Evolutionary conservation across 2,797 vertebrate species (phyloP), one percentile per base, ranked within the genome.

Genomic region (Tarsius wallacei): DNA sequence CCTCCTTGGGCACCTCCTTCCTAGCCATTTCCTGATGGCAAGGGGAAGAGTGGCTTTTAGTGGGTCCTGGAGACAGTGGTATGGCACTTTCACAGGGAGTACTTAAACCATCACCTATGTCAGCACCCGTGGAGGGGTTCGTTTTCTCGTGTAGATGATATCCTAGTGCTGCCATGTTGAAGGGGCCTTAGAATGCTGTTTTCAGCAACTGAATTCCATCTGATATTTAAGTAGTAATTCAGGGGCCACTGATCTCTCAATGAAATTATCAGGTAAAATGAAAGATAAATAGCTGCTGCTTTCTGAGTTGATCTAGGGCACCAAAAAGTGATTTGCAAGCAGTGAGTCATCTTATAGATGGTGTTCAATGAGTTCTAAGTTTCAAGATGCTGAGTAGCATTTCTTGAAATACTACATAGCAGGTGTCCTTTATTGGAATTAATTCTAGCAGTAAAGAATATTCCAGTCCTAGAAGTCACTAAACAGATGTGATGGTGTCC

Each of bases 391-490:
- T 94, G 55, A 97, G 17, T n/a, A 89, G 31, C 71, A 53, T 96
- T 95, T 96, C 76, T 97, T 76, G 21, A 94, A 89, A 82, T 86
- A 74, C 5, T 55, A 33, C 78, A 47, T 61, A 94, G 94, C 91
- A 93, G 87, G 92, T 93, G 73, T 73, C 66, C 59, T 68, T 87
- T 33, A 92, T 81, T 86, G 94, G 93, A 96, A 87, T 94, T 87
- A 96, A 87, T 94, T 87, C 80, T 71, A 31, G 57, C 61, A 55
- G 26, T 88, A 85, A 96, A 93, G 55, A 93, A 89, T 70, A 14
- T 74, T 90, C 51, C 57, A 70, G 83, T 31, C 47, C 78, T 95
- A 87, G 68, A 96, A 96, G 63, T 84, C 24, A 70, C 97, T 70
- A n/a, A 88, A 91, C 82, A 90, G 51, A 47, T 71, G 71, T 73